These are phyloP conservation scores for Eubasilissa splendida DNA, from an alignment of 2,888 invertebrate species.

Conservation along the genomic window DNA sequence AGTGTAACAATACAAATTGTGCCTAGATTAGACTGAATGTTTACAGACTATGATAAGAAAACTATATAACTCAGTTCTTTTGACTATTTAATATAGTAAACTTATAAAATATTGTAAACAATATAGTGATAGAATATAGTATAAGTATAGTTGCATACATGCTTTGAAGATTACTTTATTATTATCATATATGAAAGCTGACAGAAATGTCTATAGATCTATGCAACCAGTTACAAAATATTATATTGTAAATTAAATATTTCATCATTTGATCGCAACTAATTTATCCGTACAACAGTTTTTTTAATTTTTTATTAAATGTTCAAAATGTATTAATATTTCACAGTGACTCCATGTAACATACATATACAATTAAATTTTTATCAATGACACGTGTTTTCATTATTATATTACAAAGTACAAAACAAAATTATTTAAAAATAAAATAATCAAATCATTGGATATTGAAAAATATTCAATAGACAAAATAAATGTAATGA, in stretches of 20 bases:
- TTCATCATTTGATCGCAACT: too few relatives aligned
- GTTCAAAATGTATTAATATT: neutral
- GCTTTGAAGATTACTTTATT: too few relatives aligned
- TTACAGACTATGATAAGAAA: constrained; percentile 18
- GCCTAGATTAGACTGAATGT: constrained; percentile 1
- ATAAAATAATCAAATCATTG: constrained; percentile 9
- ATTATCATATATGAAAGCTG: too few relatives aligned
- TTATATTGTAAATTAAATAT: too few relatives aligned
- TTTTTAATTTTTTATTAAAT: too few relatives aligned
- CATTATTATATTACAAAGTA: neutral
- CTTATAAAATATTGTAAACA: too few relatives aligned
- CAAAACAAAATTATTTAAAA: constrained; percentile 5
- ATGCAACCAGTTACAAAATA: too few relatives aligned
- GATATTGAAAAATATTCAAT: neutral
- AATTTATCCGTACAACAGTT: too few relatives aligned
- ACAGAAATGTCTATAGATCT: too few relatives aligned
- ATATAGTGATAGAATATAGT: too few relatives aligned
- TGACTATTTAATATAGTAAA: neutral
- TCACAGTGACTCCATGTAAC: neutral
- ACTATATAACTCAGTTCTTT: constrained; percentile 31
- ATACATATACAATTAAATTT: neutral
- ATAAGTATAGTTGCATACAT: too few relatives aligned
- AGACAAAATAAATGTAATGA: neutral
- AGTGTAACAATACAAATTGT: constrained; percentile 7
- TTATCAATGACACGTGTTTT: neutral